Percentiles rank a stretch among this genome's conserved stretches.
These are phyloP conservation scores for Sander lucioperca DNA, from an alignment of 2,113 vertebrate genomes.

Conservation along the genomic window DNA sequence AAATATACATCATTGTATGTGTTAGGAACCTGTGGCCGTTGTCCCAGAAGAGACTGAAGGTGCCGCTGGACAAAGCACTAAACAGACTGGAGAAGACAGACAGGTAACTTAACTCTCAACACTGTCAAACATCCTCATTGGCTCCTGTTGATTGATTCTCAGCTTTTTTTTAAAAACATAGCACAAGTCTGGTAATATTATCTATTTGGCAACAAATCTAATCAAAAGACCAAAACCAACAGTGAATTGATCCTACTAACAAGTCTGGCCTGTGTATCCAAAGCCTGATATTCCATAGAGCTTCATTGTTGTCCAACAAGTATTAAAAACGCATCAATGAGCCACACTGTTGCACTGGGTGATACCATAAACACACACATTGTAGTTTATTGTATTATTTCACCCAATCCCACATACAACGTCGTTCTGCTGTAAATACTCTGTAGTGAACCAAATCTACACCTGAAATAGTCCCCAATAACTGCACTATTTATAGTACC, in stretches of 20 bases:
- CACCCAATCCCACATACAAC: no score
- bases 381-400: no score
- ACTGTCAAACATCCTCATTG: neutral
- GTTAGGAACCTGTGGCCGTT: constrained; percentile 26
- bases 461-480: no score
- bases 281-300: neutral
- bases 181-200: neutral
- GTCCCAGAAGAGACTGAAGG: constrained; percentile 20
- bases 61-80: neutral
- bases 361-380: no score
- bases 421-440: no score
- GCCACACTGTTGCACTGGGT: no score
- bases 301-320: no score
- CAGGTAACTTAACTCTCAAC: constrained; percentile 49
- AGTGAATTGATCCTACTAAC: neutral
- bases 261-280: neutral
- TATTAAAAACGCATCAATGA: no score
- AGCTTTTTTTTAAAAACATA: neutral
- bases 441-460: no score
- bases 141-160: neutral
- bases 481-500: no score
- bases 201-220: neutral
- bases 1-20: constrained; percentile 18
- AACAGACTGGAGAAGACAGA: neutral
- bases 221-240: neutral